A percentile compares a stretch with the other conserved stretches of the same genome.
phyloP scores from a whole-genome alignment of 2,797 vertebrate species.

The Protosalanx chinensis region DNA sequence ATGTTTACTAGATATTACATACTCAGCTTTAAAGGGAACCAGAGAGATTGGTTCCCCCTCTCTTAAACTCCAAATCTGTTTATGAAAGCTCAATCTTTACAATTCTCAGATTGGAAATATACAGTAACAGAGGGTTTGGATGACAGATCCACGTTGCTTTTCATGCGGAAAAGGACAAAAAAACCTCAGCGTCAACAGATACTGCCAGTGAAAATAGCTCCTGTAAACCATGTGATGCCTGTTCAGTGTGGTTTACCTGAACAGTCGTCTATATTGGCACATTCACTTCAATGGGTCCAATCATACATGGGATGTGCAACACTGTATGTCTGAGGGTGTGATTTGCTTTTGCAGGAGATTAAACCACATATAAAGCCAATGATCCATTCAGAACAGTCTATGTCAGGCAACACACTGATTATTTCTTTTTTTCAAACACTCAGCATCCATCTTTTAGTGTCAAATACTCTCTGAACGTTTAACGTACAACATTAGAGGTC shows the following conservation, averaged over 20 bases:
- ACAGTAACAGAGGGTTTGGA: constrained; percentile 1
- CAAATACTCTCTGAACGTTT: too few relatives aligned
- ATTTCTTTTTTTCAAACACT: too few relatives aligned
- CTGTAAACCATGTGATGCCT: not conserved
- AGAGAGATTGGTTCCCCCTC: constrained; percentile 11
- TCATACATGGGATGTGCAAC: too few relatives aligned
- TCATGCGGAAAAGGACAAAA: not conserved
- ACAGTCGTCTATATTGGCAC: too few relatives aligned
- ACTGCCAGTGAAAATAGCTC: not conserved
- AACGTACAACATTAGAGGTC: too few relatives aligned
- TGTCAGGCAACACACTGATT: too few relatives aligned
- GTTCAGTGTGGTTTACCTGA: not conserved
- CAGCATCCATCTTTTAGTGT: too few relatives aligned
- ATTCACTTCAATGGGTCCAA: too few relatives aligned
- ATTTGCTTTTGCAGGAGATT: too few relatives aligned
- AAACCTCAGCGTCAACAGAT: not conserved
- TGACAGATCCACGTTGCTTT: constrained; percentile 1
- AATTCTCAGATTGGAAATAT: constrained; percentile 24
- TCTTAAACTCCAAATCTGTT: constrained; percentile 41
- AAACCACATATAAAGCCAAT: too few relatives aligned
- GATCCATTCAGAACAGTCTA: too few relatives aligned
- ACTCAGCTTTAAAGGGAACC: constrained; percentile 21
- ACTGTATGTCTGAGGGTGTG: too few relatives aligned
- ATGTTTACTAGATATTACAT: constrained; percentile 19
- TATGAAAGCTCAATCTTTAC: constrained; percentile 32